Evolutionary conservation across 2,797 vertebrate genomes (phyloP), one percentile per base, ranked within the genome.

Genomic region (Phylloscopus collybita): DNA sequence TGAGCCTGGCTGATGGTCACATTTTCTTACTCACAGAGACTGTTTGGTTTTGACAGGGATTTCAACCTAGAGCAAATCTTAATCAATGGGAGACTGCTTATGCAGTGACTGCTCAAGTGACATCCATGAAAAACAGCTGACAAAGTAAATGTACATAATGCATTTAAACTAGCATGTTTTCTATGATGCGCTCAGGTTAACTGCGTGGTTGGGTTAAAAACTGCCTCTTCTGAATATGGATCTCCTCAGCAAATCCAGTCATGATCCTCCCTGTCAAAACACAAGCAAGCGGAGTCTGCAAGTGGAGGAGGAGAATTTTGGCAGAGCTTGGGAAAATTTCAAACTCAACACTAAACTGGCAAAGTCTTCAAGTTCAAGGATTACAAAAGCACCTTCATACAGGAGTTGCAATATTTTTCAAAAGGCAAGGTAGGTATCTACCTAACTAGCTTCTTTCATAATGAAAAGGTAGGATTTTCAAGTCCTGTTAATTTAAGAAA

Each of bases 231-330:
- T 81, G 85, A 50, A 57, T 51, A 40, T 64, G 80, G 53, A 69
- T 95, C 93, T 80, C 30, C 71, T 45, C 64, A 82, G 47, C 50
- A 84, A 94, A 94, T 54, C 54, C 80, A 86, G 64, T 60, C 86
- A 44, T 47, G 45, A 90, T 90, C 70, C 21, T 91, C 38, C 61
- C 64, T 82, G 74, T 88, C 94, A 92, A 91, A 92, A 92, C 50
- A 89, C 10, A 62, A 82, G 56, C 42, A 64, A 90, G 25, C 0
- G 3, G 65, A 79, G 54, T 51, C 78, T 94, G 56, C 13, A 54
- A 96, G 57, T 38, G 90, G 66, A 94, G 67, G 82, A 84, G 60
- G 73, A 93, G 45, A 81, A 86, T 50, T 81, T 76, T 92, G 74
- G 50, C 71, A 88, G 78, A 60, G 23, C 49, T 71, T 73, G 16